Conservation (phyloP, 2,797 vertebrate species). For the Synaphobranchus kaupii region DNA sequence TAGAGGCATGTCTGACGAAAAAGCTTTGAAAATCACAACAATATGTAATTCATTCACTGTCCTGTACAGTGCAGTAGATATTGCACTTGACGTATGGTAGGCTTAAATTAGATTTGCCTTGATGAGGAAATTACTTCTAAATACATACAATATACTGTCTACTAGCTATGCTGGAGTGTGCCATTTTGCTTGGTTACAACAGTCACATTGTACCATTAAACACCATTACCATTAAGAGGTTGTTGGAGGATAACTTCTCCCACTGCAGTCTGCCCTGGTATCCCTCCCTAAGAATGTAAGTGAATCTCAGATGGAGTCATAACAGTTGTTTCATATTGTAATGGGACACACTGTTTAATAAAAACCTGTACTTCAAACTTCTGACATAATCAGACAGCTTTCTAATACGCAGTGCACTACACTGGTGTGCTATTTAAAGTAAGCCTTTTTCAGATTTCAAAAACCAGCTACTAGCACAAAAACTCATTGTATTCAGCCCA, state of each 20-base stretch:
- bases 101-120: slow-evolving; percentile 15
- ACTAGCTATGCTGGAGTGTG: not conserved
- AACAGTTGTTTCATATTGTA: not conserved
- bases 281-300: not conserved
- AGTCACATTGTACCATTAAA: slow-evolving; percentile 11
- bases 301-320: not conserved
- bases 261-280: not conserved
- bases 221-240: not conserved
- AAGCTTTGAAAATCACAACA: slow-evolving; percentile 13
- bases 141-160: not conserved
- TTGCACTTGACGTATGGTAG: slow-evolving; percentile 28
- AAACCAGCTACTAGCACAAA: not conserved
- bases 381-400: not conserved
- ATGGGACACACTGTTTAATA: slow-evolving; percentile 6
- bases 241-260: not conserved
- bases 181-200: not conserved
- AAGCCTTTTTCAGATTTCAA: not conserved
- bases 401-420: not conserved
- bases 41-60: not conserved
- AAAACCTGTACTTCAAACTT: not conserved
- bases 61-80: slow-evolving; percentile 45
- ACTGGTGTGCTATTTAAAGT: not conserved
- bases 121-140: not conserved
- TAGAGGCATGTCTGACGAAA: slow-evolving; percentile 26
- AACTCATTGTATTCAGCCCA: not conserved